phyloP scores from a whole-genome alignment of 2,888 invertebrate genomes.

The Lucinisca nassula region DNA sequence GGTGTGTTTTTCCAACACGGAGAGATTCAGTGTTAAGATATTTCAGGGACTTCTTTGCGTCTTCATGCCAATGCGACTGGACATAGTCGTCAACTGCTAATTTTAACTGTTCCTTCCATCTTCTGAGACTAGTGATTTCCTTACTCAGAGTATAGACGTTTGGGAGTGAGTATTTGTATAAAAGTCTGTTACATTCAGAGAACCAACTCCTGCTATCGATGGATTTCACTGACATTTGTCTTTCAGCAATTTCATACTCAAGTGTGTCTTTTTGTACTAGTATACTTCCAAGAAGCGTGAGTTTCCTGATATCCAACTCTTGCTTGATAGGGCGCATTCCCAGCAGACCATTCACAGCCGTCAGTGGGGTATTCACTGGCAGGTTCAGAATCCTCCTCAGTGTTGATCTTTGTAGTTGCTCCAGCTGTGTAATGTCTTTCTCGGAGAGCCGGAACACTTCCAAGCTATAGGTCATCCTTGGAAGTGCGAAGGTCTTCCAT shows the following conservation, averaged over 20 bases:
- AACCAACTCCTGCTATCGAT: background rate
- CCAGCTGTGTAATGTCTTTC: background rate
- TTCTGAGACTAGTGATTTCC: background rate
- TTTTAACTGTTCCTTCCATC: background rate
- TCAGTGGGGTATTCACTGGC: background rate
- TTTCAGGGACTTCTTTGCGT: background rate
- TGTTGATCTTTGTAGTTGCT: background rate
- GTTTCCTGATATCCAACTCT: background rate
- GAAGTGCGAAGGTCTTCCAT: background rate
- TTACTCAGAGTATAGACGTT: background rate
- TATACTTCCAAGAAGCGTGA: background rate
- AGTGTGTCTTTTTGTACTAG: background rate
- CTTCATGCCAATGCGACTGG: background rate
- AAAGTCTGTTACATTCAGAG: background rate
- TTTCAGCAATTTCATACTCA: background rate
- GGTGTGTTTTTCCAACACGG: background rate
- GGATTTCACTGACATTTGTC: background rate
- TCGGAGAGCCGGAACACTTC: background rate
- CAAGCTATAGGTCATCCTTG: background rate
- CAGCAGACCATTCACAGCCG: background rate
- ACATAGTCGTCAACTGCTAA: background rate
- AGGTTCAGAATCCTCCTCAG: background rate
- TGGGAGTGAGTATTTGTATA: background rate
- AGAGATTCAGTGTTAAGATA: background rate
- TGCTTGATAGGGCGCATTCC: background rate